Evolutionary conservation across 2,797 vertebrate species (phyloP).

Genomic region (Megaceryle alcyon): DNA sequence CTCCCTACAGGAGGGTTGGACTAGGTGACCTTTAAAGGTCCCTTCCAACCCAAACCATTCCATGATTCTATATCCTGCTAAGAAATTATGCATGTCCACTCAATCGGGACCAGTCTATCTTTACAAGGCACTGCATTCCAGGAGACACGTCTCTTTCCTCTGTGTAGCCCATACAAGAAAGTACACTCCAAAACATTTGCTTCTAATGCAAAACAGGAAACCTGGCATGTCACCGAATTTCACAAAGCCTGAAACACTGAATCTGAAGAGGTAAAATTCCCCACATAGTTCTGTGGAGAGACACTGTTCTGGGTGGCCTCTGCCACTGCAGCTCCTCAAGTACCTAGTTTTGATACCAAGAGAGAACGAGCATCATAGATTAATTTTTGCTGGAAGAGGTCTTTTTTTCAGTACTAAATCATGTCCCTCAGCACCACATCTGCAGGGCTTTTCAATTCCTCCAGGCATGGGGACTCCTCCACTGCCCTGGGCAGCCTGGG

Average conservation of each 20-base stretch:
- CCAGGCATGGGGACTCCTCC: background rate
- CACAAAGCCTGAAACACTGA: background rate
- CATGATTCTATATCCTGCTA: background rate
- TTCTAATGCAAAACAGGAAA: background rate
- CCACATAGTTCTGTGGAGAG: background rate
- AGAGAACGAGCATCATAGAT: background rate
- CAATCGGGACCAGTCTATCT: background rate
- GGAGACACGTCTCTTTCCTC: background rate
- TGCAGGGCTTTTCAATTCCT: background rate
- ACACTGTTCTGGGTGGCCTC: background rate
- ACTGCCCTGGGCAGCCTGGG: background rate
- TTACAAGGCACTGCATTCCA: background rate
- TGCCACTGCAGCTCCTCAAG: background rate
- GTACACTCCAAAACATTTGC: accelerated
- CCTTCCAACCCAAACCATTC: no score
- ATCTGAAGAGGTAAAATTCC: background rate
- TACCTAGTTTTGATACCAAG: background rate
- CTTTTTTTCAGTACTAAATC: background rate
- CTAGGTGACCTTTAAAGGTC: no score
- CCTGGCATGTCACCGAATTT: background rate
- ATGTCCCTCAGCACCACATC: background rate
- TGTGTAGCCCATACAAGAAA: background rate
- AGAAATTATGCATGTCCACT: background rate
- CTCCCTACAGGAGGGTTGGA: no score
- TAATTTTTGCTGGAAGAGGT: background rate